Percentiles rank a stretch among this genome's conserved stretches.
Evolutionary conservation across 2,797 vertebrate genomes (phyloP).

Genomic region (Gambelia wislizenii): DNA sequence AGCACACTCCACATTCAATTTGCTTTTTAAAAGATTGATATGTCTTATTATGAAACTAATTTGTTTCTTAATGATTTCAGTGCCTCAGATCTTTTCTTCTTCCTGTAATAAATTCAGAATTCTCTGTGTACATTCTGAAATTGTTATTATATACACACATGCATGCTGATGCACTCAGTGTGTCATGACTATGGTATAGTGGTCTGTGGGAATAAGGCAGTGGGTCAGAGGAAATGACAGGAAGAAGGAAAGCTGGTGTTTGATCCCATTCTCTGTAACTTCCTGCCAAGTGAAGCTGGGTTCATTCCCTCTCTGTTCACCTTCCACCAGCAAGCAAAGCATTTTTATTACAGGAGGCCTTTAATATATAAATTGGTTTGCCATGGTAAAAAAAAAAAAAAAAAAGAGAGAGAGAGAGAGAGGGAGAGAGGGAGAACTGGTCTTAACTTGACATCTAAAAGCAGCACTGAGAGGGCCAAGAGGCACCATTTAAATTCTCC

Average conservation of each 20-base stretch:
- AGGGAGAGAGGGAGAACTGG: too few species aligned
- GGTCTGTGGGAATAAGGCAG: not conserved
- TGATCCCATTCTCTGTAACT: not conserved
- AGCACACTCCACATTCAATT: conserved; percentile 16
- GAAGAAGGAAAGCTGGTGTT: too few species aligned
- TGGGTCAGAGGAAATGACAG: not conserved
- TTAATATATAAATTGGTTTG: not conserved
- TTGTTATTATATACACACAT: not conserved
- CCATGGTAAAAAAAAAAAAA: not conserved
- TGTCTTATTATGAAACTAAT: conserved; percentile 3
- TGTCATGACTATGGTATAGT: too few species aligned
- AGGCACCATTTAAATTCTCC: not conserved
- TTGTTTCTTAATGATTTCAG: not conserved
- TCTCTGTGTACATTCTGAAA: not conserved
- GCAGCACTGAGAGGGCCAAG: not conserved
- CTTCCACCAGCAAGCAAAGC: not conserved
- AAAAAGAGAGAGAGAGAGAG: too few species aligned
- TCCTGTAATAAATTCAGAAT: not conserved
- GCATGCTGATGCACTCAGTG: too few species aligned
- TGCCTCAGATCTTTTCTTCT: not conserved
- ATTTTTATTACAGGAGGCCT: not conserved
- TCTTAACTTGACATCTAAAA: not conserved
- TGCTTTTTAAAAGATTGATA: not conserved
- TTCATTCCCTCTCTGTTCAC: not conserved
- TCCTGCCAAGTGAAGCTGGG: not conserved